These are phyloP conservation scores for Holcopasites calliopsidis DNA, from an alignment of 1,140 invertebrate species.

Conservation along the genomic window DNA sequence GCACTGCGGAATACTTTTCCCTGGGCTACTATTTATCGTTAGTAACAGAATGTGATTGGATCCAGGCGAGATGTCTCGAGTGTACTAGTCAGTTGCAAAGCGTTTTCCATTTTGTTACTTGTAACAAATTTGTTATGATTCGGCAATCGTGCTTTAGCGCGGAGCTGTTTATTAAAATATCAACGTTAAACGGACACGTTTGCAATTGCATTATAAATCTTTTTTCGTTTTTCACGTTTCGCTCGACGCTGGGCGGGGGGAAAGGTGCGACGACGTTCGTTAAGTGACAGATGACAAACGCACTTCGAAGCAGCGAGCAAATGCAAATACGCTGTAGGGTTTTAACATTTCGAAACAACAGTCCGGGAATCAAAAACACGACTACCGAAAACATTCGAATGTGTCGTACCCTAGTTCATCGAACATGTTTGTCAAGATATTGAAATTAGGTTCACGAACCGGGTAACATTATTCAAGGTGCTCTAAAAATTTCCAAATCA, in stretches of 20 bases:
- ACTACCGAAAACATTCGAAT: background rate
- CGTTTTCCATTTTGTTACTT: background rate
- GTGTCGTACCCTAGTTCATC: no score
- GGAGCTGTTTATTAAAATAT: conserved; percentile 13
- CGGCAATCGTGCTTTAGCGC: background rate
- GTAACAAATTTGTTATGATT: background rate
- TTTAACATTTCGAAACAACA: conserved; percentile 8
- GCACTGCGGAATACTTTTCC: no score
- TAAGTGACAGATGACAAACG: conserved; percentile 7
- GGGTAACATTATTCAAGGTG: no score
- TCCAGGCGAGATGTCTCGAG: no score
- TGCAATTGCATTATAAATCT: conserved; percentile 1
- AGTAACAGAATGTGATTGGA: no score
- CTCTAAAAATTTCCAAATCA: no score
- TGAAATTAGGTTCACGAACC: no score
- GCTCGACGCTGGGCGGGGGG: background rate
- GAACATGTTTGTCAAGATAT: no score
- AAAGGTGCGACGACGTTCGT: background rate
- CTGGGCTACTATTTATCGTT: no score
- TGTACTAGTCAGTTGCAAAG: no score
- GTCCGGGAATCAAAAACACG: no score
- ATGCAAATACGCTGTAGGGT: conserved; percentile 1
- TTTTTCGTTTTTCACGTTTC: background rate
- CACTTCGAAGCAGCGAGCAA: background rate
- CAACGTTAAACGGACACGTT: background rate